Percentiles rank a stretch among this genome's conserved stretches.
phyloP scores from a whole-genome alignment of 2,888 invertebrate species.

The Alviniconcha strummeri region DNA sequence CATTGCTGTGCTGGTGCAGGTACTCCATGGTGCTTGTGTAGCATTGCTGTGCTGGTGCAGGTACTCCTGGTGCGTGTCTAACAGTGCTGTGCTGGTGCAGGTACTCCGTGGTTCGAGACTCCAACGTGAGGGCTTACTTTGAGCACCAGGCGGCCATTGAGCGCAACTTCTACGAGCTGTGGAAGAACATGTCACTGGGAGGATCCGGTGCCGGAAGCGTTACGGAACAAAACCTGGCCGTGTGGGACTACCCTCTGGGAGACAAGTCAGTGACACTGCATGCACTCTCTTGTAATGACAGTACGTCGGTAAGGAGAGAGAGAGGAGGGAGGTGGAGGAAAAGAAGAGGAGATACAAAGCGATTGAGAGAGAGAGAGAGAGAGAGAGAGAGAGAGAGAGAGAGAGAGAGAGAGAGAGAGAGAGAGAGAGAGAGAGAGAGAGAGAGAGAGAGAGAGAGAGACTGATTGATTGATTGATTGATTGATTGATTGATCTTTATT shows the following conservation, averaged over 20 bases:
- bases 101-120: constrained; percentile 42
- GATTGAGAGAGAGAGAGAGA: too few relatives aligned
- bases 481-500: too few relatives aligned
- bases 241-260: constrained; percentile 86
- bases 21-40: too few relatives aligned
- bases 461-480: too few relatives aligned
- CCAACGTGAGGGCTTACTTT: constrained; percentile 50
- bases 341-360: too few relatives aligned
- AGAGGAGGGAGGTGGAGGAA: too few relatives aligned
- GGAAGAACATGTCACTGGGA: constrained; percentile 55
- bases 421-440: too few relatives aligned
- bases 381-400: too few relatives aligned
- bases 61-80: background rate
- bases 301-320: background rate
- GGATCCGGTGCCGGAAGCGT: constrained; percentile 31
- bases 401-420: too few relatives aligned
- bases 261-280: constrained; percentile 78
- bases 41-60: too few relatives aligned
- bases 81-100: background rate
- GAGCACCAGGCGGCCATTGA: constrained; percentile 52
- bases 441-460: too few relatives aligned
- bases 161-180: constrained; percentile 48
- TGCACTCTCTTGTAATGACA: background rate
- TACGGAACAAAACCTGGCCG: constrained; percentile 43
- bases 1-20: too few relatives aligned